These are phyloP conservation scores for Anhinga rufa DNA, from an alignment of 2,113 vertebrate genomes.

Conservation along the genomic window DNA sequence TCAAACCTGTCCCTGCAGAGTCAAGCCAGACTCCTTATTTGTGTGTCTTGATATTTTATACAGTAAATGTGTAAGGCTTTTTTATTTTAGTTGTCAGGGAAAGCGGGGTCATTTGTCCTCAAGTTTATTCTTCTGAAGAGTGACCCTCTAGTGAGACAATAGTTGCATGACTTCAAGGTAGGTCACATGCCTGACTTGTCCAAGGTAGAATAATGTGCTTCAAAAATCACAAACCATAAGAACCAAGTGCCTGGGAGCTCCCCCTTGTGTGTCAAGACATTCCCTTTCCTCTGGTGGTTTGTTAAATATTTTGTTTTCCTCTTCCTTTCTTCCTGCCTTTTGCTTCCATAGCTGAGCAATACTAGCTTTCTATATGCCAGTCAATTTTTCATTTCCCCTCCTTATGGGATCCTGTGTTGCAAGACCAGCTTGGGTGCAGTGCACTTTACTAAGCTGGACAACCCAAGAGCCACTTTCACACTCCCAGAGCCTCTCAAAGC, in stretches of 20 bases:
- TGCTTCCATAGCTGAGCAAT: neutral
- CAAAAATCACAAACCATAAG: neutral
- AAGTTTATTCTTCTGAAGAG: neutral
- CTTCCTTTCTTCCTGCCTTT: neutral
- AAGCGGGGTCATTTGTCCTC: neutral
- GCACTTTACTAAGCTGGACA: neutral
- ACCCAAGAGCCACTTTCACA: neutral
- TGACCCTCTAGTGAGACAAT: neutral
- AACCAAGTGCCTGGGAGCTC: neutral
- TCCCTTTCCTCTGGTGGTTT: neutral
- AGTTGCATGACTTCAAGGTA: neutral
- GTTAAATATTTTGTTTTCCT: neutral
- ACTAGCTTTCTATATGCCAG: neutral
- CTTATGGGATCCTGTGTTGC: neutral
- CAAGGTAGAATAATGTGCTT: neutral
- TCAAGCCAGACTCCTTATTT: neutral
- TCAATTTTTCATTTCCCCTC: neutral
- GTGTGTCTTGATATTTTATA: neutral
- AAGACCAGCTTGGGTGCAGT: neutral
- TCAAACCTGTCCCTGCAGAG: neutral
- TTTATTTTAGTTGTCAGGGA: neutral
- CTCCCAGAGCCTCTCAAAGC: neutral
- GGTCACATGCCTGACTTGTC: neutral
- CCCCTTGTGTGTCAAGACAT: accelerated
- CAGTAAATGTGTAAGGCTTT: neutral